Conservation (phyloP, 1,140 invertebrate species). For the Papilio aristodemus region DNA sequence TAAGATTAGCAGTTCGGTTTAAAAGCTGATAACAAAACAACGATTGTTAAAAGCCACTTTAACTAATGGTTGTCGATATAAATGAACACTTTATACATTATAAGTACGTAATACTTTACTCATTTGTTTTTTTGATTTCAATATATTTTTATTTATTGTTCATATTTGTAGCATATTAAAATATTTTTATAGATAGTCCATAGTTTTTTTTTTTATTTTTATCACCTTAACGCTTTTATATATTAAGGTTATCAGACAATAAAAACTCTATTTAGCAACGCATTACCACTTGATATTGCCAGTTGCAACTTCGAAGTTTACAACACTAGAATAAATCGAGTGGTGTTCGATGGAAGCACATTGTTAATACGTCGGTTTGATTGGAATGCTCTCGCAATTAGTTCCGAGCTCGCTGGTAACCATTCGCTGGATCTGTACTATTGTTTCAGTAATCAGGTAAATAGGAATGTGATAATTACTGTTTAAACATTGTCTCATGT, state of each 20-base stretch:
- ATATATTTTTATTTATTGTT: too few species aligned
- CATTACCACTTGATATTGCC: too few species aligned
- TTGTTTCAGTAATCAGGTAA: neutral
- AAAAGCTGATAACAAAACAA: conserved; percentile 2
- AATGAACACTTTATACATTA: neutral
- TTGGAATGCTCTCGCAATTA: neutral
- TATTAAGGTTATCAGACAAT: too few species aligned
- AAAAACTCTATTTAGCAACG: too few species aligned
- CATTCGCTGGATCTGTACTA: neutral
- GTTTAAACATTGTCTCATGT: too few species aligned
- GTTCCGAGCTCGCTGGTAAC: neutral
- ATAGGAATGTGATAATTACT: neutral
- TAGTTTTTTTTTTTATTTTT: too few species aligned
- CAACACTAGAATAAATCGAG: neutral
- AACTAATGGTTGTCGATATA: neutral
- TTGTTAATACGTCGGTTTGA: neutral
- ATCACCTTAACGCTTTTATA: too few species aligned
- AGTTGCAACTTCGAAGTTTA: neutral
- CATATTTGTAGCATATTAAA: too few species aligned
- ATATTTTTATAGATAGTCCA: too few species aligned
- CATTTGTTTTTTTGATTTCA: neutral
- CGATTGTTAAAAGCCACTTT: conserved; percentile 14
- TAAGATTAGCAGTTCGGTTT: neutral
- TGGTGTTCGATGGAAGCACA: neutral
- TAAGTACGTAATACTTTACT: neutral